Conservation (phyloP, 2,113 vertebrate species). For the Platysteira castanea region DNA sequence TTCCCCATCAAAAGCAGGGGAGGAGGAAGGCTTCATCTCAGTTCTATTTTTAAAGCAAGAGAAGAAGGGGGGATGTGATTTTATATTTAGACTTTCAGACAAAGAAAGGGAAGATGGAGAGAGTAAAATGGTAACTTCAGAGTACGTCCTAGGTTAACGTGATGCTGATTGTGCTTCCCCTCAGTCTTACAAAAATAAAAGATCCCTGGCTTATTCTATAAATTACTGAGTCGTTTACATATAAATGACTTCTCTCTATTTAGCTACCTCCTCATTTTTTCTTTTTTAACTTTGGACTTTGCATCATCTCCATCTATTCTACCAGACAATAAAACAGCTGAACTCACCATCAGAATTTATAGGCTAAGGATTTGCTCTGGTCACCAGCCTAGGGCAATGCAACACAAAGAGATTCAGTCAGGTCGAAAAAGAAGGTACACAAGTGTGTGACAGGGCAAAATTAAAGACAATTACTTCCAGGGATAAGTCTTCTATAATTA, state of each 20-base stretch:
- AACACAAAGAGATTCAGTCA: not conserved
- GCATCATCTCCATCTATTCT: conserved; percentile 24
- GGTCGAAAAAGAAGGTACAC: not conserved
- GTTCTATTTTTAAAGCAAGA: conserved; percentile 54
- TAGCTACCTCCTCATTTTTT: not conserved
- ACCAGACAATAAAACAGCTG: conserved; percentile 40
- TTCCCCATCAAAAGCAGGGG: not conserved
- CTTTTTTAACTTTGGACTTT: not conserved
- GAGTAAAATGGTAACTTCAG: not conserved
- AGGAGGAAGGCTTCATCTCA: not conserved
- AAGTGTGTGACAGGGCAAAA: not conserved
- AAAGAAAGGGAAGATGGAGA: not conserved
- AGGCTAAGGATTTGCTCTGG: conserved; percentile 3
- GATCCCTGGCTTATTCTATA: not conserved
- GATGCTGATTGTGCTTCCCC: not conserved
- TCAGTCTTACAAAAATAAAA: conserved; percentile 21
- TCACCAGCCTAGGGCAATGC: not conserved
- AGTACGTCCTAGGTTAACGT: not conserved
- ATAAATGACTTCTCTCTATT: conserved; percentile 19
- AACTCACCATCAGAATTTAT: conserved; percentile 38
- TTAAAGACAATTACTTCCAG: not conserved
- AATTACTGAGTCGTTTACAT: conserved; percentile 39
- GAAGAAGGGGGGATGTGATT: not conserved
- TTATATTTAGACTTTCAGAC: conserved; percentile 50
- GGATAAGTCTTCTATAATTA: not conserved